Evolutionary conservation across 2,113 vertebrate genomes (phyloP).

Genomic region (Sakesphorus luctuosus): DNA sequence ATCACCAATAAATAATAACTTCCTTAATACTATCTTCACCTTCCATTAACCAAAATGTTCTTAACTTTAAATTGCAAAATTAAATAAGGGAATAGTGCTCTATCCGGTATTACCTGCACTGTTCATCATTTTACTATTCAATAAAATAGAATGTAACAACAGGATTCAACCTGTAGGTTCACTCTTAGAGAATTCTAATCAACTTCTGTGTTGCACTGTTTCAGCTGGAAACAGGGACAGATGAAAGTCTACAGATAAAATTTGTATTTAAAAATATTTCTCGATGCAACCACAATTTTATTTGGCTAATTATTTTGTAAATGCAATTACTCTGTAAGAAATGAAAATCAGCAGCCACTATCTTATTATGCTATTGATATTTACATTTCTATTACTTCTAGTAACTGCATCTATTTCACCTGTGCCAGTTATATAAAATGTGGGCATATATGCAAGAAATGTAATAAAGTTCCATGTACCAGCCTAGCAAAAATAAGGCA

Average conservation of each 20-base stretch:
- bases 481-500: background rate
- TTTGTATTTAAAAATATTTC: background rate
- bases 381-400: background rate
- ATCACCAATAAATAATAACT: conserved; percentile 19
- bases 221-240: background rate
- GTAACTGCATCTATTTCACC: background rate
- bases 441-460: background rate
- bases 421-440: background rate
- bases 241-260: background rate
- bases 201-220: background rate
- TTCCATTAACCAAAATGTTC: conserved; percentile 42
- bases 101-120: background rate
- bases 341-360: background rate
- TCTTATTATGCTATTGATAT: background rate
- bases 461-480: background rate
- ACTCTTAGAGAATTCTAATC: background rate
- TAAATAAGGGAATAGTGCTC: conserved; percentile 27
- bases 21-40: background rate
- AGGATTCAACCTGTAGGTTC: background rate
- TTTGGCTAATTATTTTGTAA: background rate
- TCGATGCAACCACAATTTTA: background rate
- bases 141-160: background rate
- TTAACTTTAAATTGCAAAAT: conserved; percentile 34
- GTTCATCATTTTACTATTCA: conserved; percentile 27
- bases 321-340: background rate